Percentiles rank a stretch among this genome's conserved stretches.
Conservation (phyloP, 2,113 vertebrate genomes). For the Meriones unguiculatus region DNA sequence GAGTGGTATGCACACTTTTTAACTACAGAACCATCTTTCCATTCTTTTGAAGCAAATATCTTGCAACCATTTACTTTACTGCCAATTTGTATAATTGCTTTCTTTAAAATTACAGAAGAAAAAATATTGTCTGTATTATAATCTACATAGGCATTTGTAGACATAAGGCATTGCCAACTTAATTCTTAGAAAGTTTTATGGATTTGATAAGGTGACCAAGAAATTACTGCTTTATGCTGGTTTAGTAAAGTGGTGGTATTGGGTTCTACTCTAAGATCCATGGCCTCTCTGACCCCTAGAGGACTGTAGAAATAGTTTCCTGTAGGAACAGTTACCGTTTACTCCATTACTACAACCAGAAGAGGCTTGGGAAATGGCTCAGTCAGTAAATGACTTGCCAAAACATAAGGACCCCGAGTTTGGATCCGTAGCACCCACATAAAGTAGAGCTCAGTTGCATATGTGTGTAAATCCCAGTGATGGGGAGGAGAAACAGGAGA, state of each 20-base stretch:
- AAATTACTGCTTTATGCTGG: neutral
- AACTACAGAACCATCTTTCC: neutral
- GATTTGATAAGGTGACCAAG: constrained; percentile 12
- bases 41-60: neutral
- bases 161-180: neutral
- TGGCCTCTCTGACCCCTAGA: too few species aligned
- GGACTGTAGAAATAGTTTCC: neutral
- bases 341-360: neutral
- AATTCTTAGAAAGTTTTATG: constrained; percentile 13
- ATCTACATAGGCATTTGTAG: constrained; percentile 19
- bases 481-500: neutral
- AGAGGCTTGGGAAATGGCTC: neutral
- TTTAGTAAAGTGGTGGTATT: too few species aligned
- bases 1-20: neutral
- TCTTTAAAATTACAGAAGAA: constrained; percentile 29
- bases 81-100: neutral
- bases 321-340: neutral
- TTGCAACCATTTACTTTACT: constrained; percentile 40
- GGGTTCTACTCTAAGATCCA: too few species aligned
- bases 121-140: neutral
- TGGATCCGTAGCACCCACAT: neutral
- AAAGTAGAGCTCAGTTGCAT: neutral
- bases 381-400: neutral
- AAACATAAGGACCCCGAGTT: neutral
- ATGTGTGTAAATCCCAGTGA: neutral